Evolutionary conservation across 2,888 invertebrate species (phyloP), one percentile per base, ranked within the genome.

Genomic region (Coleophora deauratella): DNA sequence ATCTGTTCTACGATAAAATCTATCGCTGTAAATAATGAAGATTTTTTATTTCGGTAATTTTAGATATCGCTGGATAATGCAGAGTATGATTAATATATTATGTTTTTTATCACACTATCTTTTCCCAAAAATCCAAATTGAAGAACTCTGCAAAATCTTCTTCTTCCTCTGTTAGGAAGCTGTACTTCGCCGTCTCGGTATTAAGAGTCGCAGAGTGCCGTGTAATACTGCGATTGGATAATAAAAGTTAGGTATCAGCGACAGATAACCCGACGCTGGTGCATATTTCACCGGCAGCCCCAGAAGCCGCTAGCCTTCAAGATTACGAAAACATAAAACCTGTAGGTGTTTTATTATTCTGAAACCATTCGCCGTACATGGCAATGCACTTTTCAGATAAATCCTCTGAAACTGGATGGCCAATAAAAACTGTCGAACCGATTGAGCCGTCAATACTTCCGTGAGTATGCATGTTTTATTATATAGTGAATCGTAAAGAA

Each of bases 291-390:
- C 21, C 21, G 21, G 37, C 42, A 30, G 37, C 42, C 49, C 15
- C 42, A 40, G 37, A 42, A 46, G 49, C 41, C 10, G 31, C 40
- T 41, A 39, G 40, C 46, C 43, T 43, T 40, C 40, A 34, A 47
- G 50, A 57, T 59, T 61, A 55, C 58, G 47, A 51, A 53, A 41
- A 50, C 57, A 69, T 75, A 72, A 74, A 78, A 72, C 53, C 58
- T 60, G 60, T 66, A 56, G 59, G 54, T 67, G 58, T 74, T 78
- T 77, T 77, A 77, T 71, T 75, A 72, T 76, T 72, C 71, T 37
- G 30, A 49, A 46, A 53, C 62, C 66, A 63, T 70, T 69, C 55
- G 38, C 41, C 44, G 54, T 64, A 79, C 80, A 79, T 56, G 67
- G 69, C 65, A 66, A 60, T 72, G 79, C 79, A 80, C 79, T 78